Evolutionary conservation across 64 coral and sea anemone genomes (phyloP), one percentile per base, ranked within the genome.

Genomic region (Cladopsammia gracilis): DNA sequence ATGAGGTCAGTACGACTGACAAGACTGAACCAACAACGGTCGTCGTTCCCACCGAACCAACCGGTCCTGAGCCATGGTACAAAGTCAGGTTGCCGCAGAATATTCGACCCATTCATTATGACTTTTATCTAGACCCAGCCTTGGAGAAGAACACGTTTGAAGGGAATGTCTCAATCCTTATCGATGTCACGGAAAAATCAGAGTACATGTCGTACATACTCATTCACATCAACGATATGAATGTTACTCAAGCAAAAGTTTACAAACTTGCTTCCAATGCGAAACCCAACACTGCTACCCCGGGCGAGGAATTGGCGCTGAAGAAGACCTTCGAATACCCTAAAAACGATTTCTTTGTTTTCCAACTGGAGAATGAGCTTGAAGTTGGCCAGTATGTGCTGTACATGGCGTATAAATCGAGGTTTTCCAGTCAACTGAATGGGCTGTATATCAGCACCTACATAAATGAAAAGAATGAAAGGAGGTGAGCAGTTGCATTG

Each of bases 391-490:
- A 78, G 65, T 98, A 98, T 78, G 68, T 93, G 1, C 58, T 98
- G n/a, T 34, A 62, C 3, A 87, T 98, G 91, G 62, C 48, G 4
- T 98, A 90, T 44, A 69, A 90, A 54, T 88, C 79, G n/a, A 79
- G 51, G 3, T 73, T 98, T 58, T 90, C 91, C 6, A 92, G 80
- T 62, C 43, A 87, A 48, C 66, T 98, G 46, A 93, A 95, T 54
- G 97, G 97, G 14, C 87, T 98, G 70, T 98, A 98, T n/a, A 92
- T 91, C 8, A 98, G 97, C 71, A 96, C 90, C 3, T 98, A 98
- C 76, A 70, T 6, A 1, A 86, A 96, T 69, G 18, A 95, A 64
- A 79, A 92, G 3, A 46, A 77, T 4, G 79, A 58, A 7, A 71
- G 74, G 42, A 91, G 93, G 96, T 98, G 53, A 83, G 89, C 12